These are phyloP conservation scores for Myiopsitta monachus DNA, from an alignment of 2,113 vertebrate species.

Conservation along the genomic window DNA sequence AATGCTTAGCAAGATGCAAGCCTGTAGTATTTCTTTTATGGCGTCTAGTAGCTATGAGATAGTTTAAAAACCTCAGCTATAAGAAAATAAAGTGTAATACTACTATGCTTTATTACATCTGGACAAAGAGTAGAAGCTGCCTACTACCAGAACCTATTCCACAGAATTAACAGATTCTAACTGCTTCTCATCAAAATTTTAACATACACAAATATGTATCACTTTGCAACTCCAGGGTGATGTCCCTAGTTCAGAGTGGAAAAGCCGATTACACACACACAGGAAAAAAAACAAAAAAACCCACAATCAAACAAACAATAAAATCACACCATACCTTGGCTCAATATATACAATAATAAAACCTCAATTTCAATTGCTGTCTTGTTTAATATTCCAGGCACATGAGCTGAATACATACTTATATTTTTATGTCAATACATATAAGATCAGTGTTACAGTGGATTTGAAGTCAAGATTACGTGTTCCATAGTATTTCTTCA, in stretches of 20 bases:
- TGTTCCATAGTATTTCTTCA: not conserved
- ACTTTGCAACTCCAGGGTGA: not conserved
- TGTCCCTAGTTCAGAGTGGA: not conserved
- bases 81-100: not conserved
- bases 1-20: not conserved
- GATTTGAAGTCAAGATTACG: not conserved
- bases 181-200: not conserved
- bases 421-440: not conserved
- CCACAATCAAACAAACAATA: too few relatives aligned
- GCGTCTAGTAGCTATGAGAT: not conserved
- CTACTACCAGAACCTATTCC: not conserved
- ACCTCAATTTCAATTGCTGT: not conserved
- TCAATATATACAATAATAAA: not conserved
- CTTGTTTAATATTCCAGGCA: not conserved
- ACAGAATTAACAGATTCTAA: not conserved
- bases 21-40: not conserved
- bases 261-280: not conserved
- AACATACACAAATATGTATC: not conserved
- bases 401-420: not conserved
- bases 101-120: not conserved
- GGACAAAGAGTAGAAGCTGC: not conserved
- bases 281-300: not conserved
- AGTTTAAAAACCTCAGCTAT: not conserved
- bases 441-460: not conserved
- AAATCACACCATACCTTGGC: not conserved